phyloP scores from a whole-genome alignment of 2,888 invertebrate genomes.

The Phortica magna region DNA sequence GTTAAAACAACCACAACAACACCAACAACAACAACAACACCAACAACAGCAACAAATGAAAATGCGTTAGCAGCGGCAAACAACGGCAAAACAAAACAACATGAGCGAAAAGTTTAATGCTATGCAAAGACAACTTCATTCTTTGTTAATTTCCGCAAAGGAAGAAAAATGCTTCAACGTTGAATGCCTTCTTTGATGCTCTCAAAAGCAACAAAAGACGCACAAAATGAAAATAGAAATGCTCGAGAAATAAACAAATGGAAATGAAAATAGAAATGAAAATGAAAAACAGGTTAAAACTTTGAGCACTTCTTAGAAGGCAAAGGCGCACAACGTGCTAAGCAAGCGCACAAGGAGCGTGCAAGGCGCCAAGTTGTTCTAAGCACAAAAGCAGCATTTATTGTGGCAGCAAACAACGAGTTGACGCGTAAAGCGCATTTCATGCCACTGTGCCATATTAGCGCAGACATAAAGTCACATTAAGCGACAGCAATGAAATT shows the following conservation, averaged over 20 bases:
- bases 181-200: neutral
- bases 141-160: constrained; percentile 31
- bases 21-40: neutral
- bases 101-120: constrained; percentile 21
- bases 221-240: neutral
- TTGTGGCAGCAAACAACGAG: neutral
- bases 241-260: neutral
- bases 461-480: constrained; percentile 13
- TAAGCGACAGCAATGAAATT: constrained; percentile 16
- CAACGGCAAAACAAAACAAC: neutral
- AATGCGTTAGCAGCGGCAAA: neutral
- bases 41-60: neutral
- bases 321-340: neutral
- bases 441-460: constrained; percentile 9
- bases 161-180: constrained; percentile 23
- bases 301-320: neutral
- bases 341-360: neutral
- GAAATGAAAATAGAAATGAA: too few relatives aligned
- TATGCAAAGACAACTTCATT: constrained; percentile 26
- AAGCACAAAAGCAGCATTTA: neutral
- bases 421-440: neutral
- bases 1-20: constrained; percentile 6
- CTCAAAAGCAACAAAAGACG: neutral
- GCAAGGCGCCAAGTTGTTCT: neutral
- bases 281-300: constrained; percentile 8